Evolutionary conservation across 2,888 invertebrate genomes (phyloP).

Genomic region (Theretra japonica): DNA sequence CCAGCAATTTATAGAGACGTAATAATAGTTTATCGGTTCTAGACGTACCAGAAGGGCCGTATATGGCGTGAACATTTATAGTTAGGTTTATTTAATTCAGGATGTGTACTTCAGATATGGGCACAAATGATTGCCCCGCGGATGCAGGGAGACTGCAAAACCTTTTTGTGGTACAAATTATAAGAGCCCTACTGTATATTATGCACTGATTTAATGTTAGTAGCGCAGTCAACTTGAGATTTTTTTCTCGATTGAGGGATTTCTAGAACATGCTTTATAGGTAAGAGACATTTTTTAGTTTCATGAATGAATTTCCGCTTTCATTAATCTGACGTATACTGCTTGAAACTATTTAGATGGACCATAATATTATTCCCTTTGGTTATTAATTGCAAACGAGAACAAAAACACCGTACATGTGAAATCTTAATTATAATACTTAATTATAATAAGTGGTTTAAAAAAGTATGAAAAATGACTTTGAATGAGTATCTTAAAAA

Average conservation of each 20-base stretch:
- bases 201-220: neutral
- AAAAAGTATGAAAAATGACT: no score
- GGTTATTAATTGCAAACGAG: no score
- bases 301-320: no score
- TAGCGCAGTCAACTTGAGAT: neutral
- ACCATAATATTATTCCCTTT: no score
- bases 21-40: constrained; percentile 28
- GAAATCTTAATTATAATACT: no score
- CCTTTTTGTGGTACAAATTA: constrained; percentile 30
- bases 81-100: constrained; percentile 52
- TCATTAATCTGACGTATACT: no score
- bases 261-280: neutral
- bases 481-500: no score
- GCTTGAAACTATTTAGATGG: no score
- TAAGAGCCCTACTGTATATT: constrained; percentile 31
- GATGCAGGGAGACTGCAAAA: constrained; percentile 41
- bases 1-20: constrained; percentile 17
- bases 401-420: no score
- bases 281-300: neutral
- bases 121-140: constrained; percentile 55
- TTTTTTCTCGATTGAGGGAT: neutral
- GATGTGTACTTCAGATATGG: constrained; percentile 60
- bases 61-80: constrained; percentile 52
- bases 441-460: no score
- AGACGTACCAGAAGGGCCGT: constrained; percentile 45